Conservation (phyloP, 2,888 invertebrate genomes). For the Acanthopleura granulata region DNA sequence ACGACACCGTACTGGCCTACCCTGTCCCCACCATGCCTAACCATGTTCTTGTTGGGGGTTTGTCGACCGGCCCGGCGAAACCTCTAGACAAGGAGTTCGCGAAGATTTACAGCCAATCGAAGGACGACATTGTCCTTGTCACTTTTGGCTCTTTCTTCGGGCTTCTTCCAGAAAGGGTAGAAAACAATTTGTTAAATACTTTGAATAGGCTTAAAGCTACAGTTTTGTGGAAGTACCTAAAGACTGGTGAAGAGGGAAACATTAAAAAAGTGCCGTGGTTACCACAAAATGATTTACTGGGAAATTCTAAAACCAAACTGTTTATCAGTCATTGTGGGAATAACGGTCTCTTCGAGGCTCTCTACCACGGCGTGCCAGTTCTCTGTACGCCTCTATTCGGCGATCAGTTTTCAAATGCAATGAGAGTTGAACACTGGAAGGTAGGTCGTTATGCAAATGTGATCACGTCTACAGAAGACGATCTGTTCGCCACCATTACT, state of each 20-base stretch:
- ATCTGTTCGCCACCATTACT: slow-evolving; percentile 21
- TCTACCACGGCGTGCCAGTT: slow-evolving; percentile 48
- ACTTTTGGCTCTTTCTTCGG: slow-evolving; percentile 36
- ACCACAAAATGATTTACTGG: slow-evolving; percentile 45
- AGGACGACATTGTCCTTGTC: slow-evolving; percentile 37
- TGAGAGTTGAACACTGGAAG: slow-evolving; percentile 27
- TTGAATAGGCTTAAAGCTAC: slow-evolving; percentile 26
- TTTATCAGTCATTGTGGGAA: slow-evolving; percentile 49
- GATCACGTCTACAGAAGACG: slow-evolving; percentile 21
- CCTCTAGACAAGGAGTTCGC: slow-evolving; percentile 33
- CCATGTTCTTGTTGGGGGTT: slow-evolving; percentile 37
- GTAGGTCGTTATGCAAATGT: slow-evolving; percentile 15
- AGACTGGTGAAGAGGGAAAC: slow-evolving; percentile 24
- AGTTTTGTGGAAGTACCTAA: slow-evolving; percentile 26
- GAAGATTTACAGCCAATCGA: slow-evolving; percentile 32
- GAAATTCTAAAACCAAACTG: slow-evolving; percentile 36
- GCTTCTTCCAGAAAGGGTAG: slow-evolving; percentile 24
- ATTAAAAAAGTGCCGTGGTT: slow-evolving; percentile 38
- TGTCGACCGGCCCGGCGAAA: slow-evolving; percentile 35
- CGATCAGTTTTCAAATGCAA: slow-evolving; percentile 38
- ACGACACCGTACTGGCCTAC: slow-evolving; percentile 38
- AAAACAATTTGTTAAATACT: not conserved
- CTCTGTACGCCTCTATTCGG: slow-evolving; percentile 39
- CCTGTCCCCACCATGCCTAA: slow-evolving; percentile 38
- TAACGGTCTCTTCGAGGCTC: slow-evolving; percentile 45